Conservation (phyloP, 2,888 invertebrate species). For the Tenthredo notha region DNA sequence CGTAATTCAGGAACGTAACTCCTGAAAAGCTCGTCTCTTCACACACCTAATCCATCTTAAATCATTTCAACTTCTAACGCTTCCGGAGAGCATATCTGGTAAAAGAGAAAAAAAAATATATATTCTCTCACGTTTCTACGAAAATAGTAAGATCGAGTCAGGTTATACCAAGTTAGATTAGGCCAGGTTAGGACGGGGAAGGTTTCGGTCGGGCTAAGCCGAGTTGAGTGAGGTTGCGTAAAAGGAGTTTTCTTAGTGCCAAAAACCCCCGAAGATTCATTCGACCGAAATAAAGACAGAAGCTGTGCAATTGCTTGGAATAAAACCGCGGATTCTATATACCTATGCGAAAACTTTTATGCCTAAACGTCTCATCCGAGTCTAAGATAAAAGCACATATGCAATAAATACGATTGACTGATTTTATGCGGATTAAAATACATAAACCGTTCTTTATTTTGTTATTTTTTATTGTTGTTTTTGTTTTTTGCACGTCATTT, state of each 20-base stretch:
- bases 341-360: slow-evolving; percentile 4
- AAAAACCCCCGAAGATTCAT: slow-evolving; percentile 19
- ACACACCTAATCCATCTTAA: slow-evolving; percentile 49
- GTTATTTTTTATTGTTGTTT: no score
- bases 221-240: slow-evolving; percentile 39
- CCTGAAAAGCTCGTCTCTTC: slow-evolving; percentile 35
- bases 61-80: slow-evolving; percentile 35
- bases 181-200: background rate
- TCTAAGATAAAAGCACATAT: background rate
- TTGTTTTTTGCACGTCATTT: background rate
- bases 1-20: slow-evolving; percentile 42
- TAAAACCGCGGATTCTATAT: slow-evolving; percentile 29
- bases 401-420: slow-evolving; percentile 6
- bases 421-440: background rate
- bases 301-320: slow-evolving; percentile 38
- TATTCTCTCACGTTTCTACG: background rate
- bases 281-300: slow-evolving; percentile 47
- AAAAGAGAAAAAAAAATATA: background rate
- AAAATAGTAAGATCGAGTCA: slow-evolving; percentile 28
- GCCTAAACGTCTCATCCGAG: background rate
- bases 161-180: slow-evolving; percentile 7
- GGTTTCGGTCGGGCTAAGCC: background rate
- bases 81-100: background rate
- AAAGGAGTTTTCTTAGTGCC: slow-evolving; percentile 39
- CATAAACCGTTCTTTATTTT: background rate